Evolutionary conservation across 2,797 vertebrate species (phyloP), one percentile per base, ranked within the genome.

Genomic region (Cynopterus sphinx): DNA sequence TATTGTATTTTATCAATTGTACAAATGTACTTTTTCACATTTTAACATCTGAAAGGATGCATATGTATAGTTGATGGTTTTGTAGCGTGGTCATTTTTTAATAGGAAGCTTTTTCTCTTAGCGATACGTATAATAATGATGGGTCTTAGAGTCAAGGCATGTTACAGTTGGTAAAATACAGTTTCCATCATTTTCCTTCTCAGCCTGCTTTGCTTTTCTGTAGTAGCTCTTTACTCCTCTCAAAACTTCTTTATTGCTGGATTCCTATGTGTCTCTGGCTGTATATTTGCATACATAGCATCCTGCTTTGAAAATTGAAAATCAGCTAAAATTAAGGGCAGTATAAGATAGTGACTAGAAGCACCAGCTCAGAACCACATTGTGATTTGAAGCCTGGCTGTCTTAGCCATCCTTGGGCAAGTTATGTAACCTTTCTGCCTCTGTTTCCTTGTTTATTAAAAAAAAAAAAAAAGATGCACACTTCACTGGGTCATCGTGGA

Each of bases 301-400:
- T 33, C 75, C 36, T 13, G 6, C 28, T 92, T 61, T 57, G 36
- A 77, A 77, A 96, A 79, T 73, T 53, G 74, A 85, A 96, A 31
- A 24, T 43, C 74, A 73, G 4, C 8, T 46, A 24, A 22, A 70
- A 55, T 71, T n/a, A 59, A 36, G 59, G 49, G 7, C 33, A 24
- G 5, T 51, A 13, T 17, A 51, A 87, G 43, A 7, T 6, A 28
- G 49, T 28, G 51, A 17, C 26, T 89, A 15, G 22, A 39, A 59
- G 15, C 0, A 0, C 33, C 39, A 1, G 9, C 39, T 49, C 33
- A 36, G 59, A 63, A 46, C 8, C 9, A 31, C 26, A 0, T 22
- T 46, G 51, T 71, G 70, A 49, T 22, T 6, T 63, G 31, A 88
- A 67, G 82, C 55, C 46, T 28, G 24, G 15, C 63, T 70, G 17